Percentiles rank a stretch among this genome's conserved stretches.
These are phyloP conservation scores for Andrena camellia DNA, from an alignment of 2,888 invertebrate genomes.

Conservation along the genomic window DNA sequence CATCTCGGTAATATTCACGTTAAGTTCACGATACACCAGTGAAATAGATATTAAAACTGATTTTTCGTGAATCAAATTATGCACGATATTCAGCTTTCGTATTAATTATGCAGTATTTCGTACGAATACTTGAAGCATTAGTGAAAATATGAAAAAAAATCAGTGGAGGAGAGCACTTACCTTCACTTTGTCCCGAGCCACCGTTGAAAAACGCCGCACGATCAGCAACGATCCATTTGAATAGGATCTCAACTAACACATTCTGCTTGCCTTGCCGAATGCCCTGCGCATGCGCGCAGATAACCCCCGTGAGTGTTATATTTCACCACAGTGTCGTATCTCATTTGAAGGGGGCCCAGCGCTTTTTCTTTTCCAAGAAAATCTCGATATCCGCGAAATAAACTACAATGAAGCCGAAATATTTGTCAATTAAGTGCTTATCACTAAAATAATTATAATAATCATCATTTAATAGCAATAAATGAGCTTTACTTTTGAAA, in stretches of 20 bases:
- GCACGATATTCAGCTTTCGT: not conserved
- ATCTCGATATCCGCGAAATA: not conserved
- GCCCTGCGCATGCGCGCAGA: conserved; percentile 7
- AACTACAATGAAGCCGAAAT: too few species aligned
- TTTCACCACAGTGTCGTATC: not conserved
- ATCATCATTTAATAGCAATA: not conserved
- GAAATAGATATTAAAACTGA: not conserved
- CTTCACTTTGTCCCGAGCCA: not conserved
- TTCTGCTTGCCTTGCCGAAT: not conserved
- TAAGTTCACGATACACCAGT: not conserved
- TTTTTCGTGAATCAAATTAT: not conserved
- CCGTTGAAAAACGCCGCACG: not conserved
- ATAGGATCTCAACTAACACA: not conserved
- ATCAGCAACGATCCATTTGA: not conserved
- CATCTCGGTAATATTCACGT: not conserved
- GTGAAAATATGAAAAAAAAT: not conserved
- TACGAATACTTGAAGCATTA: not conserved
- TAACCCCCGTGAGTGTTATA: not conserved
- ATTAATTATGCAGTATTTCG: conserved; percentile 1
- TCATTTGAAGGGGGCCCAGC: not conserved
- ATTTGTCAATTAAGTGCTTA: not conserved
- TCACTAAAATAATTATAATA: not conserved
- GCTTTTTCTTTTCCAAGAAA: not conserved
- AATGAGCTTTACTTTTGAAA: not conserved
- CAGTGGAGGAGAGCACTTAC: not conserved